Percentiles rank a stretch among this genome's conserved stretches.
These are phyloP conservation scores for Notoglanidium macrostoma DNA, from an alignment of 2,797 vertebrate species.

Conservation along the genomic window DNA sequence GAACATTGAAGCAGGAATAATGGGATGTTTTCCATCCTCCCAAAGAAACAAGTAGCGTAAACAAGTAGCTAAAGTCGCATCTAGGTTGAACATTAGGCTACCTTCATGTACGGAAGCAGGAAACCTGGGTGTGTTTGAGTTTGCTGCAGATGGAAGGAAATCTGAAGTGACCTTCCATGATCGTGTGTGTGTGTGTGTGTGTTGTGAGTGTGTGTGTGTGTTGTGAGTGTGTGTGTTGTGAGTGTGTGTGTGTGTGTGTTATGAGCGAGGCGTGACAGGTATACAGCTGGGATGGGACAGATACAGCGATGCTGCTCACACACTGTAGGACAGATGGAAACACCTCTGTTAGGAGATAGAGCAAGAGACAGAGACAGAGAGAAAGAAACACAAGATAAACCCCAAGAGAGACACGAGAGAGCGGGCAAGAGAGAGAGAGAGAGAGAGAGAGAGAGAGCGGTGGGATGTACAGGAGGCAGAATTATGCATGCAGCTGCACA, in stretches of 20 bases:
- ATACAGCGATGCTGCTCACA: not conserved
- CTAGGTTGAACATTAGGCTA: not conserved
- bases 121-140: not conserved
- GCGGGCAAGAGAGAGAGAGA: not conserved
- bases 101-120: not conserved
- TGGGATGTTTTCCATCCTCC: not conserved
- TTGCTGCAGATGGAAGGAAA: not conserved
- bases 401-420: not conserved
- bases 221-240: not conserved
- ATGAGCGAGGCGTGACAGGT: not conserved
- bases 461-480: not conserved
- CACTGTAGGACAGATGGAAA: constrained; percentile 14
- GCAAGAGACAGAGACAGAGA: not conserved
- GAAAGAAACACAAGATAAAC: not conserved
- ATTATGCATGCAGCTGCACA: constrained; percentile 2
- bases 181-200: not conserved
- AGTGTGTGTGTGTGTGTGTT: not conserved
- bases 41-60: not conserved
- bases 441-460: not conserved
- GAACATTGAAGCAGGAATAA: not conserved
- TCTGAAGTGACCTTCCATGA: not conserved
- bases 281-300: constrained; percentile 19
- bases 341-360: not conserved
- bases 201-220: not conserved
- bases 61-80: not conserved